Evolutionary conservation across 2,888 invertebrate genomes (phyloP).

Genomic region (Antheraea assamensis): DNA sequence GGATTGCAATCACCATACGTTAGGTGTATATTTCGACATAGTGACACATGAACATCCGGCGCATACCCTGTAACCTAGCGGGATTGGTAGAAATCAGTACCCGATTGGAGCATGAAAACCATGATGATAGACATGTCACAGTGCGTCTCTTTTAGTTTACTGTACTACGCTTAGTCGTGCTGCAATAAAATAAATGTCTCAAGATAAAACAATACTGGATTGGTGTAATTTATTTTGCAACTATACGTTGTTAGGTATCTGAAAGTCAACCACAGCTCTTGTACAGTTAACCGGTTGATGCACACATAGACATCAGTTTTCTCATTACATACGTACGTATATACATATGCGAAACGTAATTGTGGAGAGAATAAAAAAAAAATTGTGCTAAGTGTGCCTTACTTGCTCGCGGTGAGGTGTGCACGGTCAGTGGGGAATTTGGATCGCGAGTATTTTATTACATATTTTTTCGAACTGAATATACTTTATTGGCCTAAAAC

Average conservation of each 20-base stretch:
- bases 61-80: no score
- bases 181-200: no score
- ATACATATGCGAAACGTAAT: constrained; percentile 59
- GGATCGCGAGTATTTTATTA: constrained; percentile 21
- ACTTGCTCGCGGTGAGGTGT: constrained; percentile 66
- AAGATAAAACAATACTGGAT: not conserved
- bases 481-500: not conserved
- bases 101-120: no score
- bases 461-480: no score
- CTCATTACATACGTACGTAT: constrained; percentile 33
- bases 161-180: no score
- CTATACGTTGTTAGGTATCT: not conserved
- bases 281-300: constrained; percentile 46
- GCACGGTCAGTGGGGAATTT: constrained; percentile 47
- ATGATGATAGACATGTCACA: no score
- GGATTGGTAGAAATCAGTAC: no score
- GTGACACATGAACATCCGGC: no score
- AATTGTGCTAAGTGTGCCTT: constrained; percentile 79
- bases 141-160: no score
- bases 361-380: constrained; percentile 79
- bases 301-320: constrained; percentile 37
- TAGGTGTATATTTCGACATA: no score
- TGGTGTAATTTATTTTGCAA: not conserved
- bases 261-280: constrained; percentile 12
- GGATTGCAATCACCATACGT: no score